phyloP scores from a whole-genome alignment of 2,113 vertebrate species.

The Taxidea taxus region DNA sequence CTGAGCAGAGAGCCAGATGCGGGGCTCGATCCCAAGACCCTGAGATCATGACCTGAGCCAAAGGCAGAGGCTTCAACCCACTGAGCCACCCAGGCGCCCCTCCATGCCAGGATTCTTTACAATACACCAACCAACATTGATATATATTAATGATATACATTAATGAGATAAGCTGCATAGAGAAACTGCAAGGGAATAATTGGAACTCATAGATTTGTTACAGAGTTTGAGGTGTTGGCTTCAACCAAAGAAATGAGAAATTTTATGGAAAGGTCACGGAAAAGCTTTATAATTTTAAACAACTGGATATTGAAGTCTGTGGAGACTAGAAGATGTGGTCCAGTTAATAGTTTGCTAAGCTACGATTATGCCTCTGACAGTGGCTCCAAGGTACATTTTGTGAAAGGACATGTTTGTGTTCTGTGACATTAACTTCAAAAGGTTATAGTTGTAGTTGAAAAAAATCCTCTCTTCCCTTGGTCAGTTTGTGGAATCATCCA shows the following conservation, averaged over 20 bases:
- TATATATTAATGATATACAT: not conserved
- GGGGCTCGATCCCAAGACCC: no score
- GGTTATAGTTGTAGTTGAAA: slow-evolving; percentile 31
- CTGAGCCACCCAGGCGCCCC: no score
- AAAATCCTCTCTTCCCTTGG: not conserved
- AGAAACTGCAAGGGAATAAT: not conserved
- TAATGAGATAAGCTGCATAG: not conserved
- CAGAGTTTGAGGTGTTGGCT: not conserved
- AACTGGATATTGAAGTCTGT: not conserved
- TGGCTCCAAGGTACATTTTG: not conserved
- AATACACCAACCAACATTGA: not conserved
- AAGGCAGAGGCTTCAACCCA: no score
- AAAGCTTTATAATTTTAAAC: not conserved
- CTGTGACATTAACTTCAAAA: slow-evolving; percentile 54
- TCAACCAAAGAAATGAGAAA: not conserved
- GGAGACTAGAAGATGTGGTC: not conserved
- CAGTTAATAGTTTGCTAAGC: not conserved
- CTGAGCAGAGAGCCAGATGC: no score
- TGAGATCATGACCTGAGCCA: no score
- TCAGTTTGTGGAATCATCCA: not conserved
- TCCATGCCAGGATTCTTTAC: not conserved
- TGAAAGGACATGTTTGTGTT: slow-evolving; percentile 41
- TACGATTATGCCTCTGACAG: not conserved
- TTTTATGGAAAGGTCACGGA: slow-evolving; percentile 24
- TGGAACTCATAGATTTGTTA: not conserved